Conservation (phyloP, 2,113 vertebrate genomes). For the Archilochus colubris region DNA sequence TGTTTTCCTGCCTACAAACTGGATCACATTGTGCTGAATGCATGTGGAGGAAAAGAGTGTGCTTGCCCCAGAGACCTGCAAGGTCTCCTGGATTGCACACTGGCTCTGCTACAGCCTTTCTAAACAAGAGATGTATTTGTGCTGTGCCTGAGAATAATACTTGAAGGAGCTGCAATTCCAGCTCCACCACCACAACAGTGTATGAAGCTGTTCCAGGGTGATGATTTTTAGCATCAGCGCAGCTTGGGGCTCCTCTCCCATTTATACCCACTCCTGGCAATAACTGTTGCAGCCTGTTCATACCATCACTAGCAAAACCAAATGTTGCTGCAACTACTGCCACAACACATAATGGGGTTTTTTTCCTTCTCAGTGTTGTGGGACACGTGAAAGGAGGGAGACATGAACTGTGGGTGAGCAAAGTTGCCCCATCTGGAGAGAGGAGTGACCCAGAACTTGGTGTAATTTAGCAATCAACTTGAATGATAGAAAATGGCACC, state of each 20-base stretch:
- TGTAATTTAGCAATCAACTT: not conserved
- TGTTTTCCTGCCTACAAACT: not conserved
- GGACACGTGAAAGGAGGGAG: not conserved
- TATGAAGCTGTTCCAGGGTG: not conserved
- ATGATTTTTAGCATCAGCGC: not conserved
- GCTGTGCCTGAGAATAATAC: not conserved
- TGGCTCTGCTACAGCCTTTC: not conserved
- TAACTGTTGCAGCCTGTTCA: not conserved
- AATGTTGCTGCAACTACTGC: not conserved
- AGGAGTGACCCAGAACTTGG: not conserved
- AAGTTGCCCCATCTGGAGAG: not conserved
- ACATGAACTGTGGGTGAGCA: fast-evolving
- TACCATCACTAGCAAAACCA: not conserved
- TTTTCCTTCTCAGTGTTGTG: not conserved
- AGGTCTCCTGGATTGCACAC: not conserved
- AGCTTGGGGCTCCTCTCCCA: not conserved
- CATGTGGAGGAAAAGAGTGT: not conserved
- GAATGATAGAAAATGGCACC: not conserved
- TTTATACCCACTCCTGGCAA: not conserved
- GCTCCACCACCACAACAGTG: not conserved
- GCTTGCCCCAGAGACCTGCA: not conserved
- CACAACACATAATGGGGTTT: fast-evolving
- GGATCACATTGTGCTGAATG: not conserved
- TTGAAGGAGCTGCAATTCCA: not conserved
- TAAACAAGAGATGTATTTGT: not conserved